Evolutionary conservation across 37 sponge, comb jelly and placozoan genomes (phyloP).

Genomic region (Ianthella basta): DNA sequence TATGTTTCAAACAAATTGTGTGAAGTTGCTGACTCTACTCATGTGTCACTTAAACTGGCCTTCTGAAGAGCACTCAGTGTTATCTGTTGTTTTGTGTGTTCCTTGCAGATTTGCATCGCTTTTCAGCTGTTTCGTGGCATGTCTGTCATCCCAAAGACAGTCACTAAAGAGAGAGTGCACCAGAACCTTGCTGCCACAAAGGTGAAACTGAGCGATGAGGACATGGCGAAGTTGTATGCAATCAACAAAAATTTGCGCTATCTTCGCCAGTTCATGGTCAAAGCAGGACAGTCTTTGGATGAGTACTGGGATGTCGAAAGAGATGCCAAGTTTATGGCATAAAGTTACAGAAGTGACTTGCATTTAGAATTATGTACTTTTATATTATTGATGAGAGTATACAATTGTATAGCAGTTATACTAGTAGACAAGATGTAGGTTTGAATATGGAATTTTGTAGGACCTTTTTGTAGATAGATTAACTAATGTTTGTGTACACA

Average conservation of each 20-base stretch:
- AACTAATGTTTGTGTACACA: too few species aligned
- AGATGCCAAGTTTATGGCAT: slow-evolving; percentile 28
- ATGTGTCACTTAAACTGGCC: too few species aligned
- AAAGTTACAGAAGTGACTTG: neutral
- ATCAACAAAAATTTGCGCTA: slow-evolving; percentile 49
- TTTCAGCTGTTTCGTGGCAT: slow-evolving; percentile 73
- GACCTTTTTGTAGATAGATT: too few species aligned
- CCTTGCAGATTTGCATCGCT: slow-evolving; percentile 61
- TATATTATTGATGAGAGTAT: too few species aligned
- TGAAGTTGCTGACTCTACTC: too few species aligned
- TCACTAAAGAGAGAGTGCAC: slow-evolving; percentile 61
- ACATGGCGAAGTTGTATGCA: slow-evolving; percentile 67
- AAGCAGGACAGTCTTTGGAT: slow-evolving; percentile 26
- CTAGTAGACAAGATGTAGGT: too few species aligned
- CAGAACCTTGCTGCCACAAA: slow-evolving; percentile 75
- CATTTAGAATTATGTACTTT: too few species aligned
- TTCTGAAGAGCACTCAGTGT: too few species aligned
- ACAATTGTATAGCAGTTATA: too few species aligned
- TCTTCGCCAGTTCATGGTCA: slow-evolving; percentile 28
- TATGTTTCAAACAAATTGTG: too few species aligned
- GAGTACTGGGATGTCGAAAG: slow-evolving; percentile 67
- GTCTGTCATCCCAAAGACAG: slow-evolving; percentile 82
- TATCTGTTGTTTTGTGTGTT: neutral
- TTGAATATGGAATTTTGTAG: too few species aligned
- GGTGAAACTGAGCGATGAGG: slow-evolving; percentile 72